Evolutionary conservation across 2,797 vertebrate species (phyloP).

Genomic region (Lagorchestes hirsutus): DNA sequence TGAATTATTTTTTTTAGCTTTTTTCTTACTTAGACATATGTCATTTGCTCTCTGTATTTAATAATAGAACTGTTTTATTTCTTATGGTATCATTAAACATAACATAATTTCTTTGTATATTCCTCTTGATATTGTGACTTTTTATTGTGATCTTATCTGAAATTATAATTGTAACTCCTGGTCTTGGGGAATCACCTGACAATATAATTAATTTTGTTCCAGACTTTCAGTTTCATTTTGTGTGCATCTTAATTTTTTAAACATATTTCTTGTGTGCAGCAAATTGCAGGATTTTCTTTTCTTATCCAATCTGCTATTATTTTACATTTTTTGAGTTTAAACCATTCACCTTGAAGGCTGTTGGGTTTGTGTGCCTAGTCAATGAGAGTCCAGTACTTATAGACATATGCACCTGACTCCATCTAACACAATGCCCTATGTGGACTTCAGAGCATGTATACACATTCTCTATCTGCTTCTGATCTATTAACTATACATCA

Average conservation of each 20-base stretch:
- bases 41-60: neutral
- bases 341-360: neutral
- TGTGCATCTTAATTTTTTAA: neutral
- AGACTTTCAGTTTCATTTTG: neutral
- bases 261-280: neutral
- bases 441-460: neutral
- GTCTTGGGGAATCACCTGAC: neutral
- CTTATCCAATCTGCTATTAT: neutral
- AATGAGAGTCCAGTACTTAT: neutral
- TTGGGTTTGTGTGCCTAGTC: neutral
- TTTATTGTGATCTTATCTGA: neutral
- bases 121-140: neutral
- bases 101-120: neutral
- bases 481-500: neutral
- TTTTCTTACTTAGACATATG: neutral
- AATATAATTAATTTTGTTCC: neutral
- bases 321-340: neutral
- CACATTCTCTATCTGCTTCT: neutral
- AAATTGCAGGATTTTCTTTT: neutral
- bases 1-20: neutral
- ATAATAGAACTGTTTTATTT: neutral
- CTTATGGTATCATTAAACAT: neutral
- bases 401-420: neutral
- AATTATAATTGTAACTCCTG: neutral
- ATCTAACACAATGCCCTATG: neutral